These are phyloP conservation scores for Dicycla oo DNA, from an alignment of 2,888 invertebrate genomes.

Conservation along the genomic window DNA sequence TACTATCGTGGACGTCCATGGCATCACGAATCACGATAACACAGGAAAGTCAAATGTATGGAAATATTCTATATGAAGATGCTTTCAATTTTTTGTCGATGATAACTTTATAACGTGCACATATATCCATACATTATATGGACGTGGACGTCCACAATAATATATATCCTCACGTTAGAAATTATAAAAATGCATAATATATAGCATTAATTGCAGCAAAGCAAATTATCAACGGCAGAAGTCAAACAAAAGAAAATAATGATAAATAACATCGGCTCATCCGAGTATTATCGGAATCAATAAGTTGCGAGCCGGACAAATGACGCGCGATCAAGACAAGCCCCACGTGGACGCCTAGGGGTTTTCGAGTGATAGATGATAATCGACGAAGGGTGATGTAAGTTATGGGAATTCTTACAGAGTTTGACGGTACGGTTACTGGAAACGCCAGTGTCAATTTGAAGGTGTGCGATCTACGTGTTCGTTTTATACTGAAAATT, in stretches of 20 bases:
- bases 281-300: slow-evolving; percentile 69
- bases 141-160: too few species aligned
- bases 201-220: too few species aligned
- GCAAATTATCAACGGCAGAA: neutral
- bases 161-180: too few species aligned
- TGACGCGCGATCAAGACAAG: slow-evolving; percentile 74
- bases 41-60: too few species aligned
- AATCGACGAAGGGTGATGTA: slow-evolving; percentile 36
- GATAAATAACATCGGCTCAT: slow-evolving; percentile 64
- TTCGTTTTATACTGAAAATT: neutral
- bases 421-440: slow-evolving; percentile 19
- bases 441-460: neutral
- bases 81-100: too few species aligned
- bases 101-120: neutral
- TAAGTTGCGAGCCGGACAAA: slow-evolving; percentile 71
- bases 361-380: slow-evolving; percentile 62
- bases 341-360: slow-evolving; percentile 64
- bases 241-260: slow-evolving; percentile 34
- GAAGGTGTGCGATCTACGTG: neutral
- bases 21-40: too few species aligned
- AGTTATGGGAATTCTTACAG: slow-evolving; percentile 29
- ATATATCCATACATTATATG: neutral
- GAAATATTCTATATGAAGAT: too few species aligned
- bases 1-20: too few species aligned
- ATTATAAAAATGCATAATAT: too few species aligned